Base-by-base conservation (phyloP, 2,113 vertebrate genomes). In the Hippocampus guttulatus region DNA sequence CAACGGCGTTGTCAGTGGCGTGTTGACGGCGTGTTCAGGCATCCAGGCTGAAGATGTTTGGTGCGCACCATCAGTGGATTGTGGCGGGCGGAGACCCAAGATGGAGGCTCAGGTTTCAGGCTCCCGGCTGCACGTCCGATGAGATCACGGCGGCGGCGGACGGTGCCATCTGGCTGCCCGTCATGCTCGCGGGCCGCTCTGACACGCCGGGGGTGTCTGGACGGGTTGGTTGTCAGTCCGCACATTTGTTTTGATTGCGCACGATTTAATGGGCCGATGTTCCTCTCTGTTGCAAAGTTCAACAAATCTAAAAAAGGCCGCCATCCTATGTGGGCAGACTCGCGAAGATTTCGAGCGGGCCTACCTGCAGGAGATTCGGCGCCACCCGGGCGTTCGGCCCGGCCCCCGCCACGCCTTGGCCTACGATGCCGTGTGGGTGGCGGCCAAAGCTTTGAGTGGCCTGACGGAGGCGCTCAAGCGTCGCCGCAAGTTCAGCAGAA, bases 371-470 rank as follows among this genome's bases (percentile, higher is more conserved):
- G 92, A 89, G 79, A 20, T 41, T 11, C 89, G 94, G 5, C 84
- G 79, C 5, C 91, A 90, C 54, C 70, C 84, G 38, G 67, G 81
- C 33, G 92, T 94, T 41, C 88, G 92, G 64, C 89, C 92, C 86
- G 93, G 90, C 81, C 92, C 93, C 73, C 95, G 96, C 78, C 95
- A 97, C 38, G 91, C 93, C 62, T 98, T 95, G 20, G 95, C 94
- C 75, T 98, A 98, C 3, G 96, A 98, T 4, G 94, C 94, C 30
- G 94, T 97, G 78, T 98, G 96, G 96, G 94, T 96, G 27, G 93
- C 95, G 5, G 95, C 94, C 67, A 92, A 86, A 77, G 95, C 94
- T 0, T 82, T 97, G 40, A 92, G 93, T 41, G 86, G 91, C 33
- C 93, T 92, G 76, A 95, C 93, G 92, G 95, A 96, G 87, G 89